These are phyloP conservation scores for Danio aesculapii DNA, from an alignment of 2,797 vertebrate genomes.

Conservation along the genomic window DNA sequence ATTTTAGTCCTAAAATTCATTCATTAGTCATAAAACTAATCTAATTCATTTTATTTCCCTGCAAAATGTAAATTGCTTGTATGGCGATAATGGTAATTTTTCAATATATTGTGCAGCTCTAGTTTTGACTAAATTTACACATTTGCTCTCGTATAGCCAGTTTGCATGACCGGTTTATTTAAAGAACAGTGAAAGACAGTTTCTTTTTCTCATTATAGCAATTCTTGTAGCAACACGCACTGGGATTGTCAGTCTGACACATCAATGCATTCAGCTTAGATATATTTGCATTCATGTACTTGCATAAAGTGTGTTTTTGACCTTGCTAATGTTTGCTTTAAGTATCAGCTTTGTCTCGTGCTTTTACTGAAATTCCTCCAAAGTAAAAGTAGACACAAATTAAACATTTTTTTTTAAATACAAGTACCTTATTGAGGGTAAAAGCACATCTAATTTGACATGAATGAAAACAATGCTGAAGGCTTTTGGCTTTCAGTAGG, in stretches of 20 bases:
- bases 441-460: neutral
- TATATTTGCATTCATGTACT: neutral
- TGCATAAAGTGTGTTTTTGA: neutral
- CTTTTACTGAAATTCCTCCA: neutral
- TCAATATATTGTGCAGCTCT: too few relatives aligned
- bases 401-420: neutral
- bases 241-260: neutral
- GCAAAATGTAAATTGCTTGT: too few relatives aligned
- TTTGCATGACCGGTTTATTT: too few relatives aligned
- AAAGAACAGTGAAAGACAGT: neutral
- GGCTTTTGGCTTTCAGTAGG: neutral
- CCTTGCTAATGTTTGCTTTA: constrained; percentile 11
- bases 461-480: neutral
- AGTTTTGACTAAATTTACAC: too few relatives aligned
- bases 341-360: constrained; percentile 3
- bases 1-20: too few relatives aligned
- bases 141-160: too few relatives aligned
- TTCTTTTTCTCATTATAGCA: neutral
- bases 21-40: too few relatives aligned
- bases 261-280: neutral
- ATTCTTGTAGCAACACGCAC: neutral
- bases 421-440: neutral
- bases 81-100: too few relatives aligned
- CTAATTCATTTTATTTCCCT: too few relatives aligned
- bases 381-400: neutral